phyloP scores from a whole-genome alignment of 2,113 vertebrate species.

The Anolis sagrei region DNA sequence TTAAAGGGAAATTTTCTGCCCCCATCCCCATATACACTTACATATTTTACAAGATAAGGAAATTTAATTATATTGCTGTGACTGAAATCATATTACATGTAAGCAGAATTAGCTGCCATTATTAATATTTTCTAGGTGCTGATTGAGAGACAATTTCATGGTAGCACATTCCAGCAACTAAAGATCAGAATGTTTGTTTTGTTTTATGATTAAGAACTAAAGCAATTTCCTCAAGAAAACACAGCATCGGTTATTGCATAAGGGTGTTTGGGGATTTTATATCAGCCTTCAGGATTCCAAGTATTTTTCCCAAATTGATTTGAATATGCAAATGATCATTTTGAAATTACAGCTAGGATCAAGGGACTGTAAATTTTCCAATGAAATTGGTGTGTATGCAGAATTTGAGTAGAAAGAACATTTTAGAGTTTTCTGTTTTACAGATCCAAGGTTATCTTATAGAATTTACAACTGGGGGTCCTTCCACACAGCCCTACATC shows the following conservation, averaged over 20 bases:
- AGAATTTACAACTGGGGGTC: neutral
- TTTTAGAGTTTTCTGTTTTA: neutral
- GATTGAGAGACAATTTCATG: slow-evolving; percentile 19
- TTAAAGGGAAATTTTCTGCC: neutral
- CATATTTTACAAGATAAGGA: slow-evolving; percentile 20
- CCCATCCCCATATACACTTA: neutral
- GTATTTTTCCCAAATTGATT: neutral
- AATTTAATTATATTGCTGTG: slow-evolving; percentile 22
- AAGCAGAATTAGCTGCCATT: neutral
- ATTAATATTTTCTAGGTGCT: neutral
- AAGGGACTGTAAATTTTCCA: neutral
- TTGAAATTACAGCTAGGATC: neutral
- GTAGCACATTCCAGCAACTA: neutral
- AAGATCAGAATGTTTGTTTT: neutral
- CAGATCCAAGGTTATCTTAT: neutral
- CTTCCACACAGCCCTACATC: no score
- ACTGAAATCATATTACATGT: neutral
- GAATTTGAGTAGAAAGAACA: neutral
- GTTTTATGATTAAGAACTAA: neutral
- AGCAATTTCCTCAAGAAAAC: slow-evolving; percentile 5
- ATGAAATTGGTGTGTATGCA: neutral
- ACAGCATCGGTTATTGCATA: neutral
- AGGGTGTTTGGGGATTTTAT: slow-evolving; percentile 3
- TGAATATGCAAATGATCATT: slow-evolving; percentile 5
- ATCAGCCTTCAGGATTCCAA: neutral